These are phyloP conservation scores for Microtus oregoni DNA, from an alignment of 2,113 vertebrate genomes.

Conservation along the genomic window DNA sequence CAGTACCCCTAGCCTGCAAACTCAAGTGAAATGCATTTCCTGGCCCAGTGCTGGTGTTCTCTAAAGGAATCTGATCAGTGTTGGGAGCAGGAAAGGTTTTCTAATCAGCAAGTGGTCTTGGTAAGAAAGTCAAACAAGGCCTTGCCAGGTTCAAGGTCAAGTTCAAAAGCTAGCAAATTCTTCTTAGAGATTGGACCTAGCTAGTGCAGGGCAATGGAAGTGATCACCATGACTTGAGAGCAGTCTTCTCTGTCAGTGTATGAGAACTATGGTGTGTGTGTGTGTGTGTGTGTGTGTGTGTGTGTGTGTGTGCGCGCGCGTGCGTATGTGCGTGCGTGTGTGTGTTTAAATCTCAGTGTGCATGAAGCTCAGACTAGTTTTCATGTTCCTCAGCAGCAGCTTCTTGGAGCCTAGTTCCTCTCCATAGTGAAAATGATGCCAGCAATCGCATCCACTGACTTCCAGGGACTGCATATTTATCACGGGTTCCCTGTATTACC, in stretches of 20 bases:
- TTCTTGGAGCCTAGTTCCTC: background rate
- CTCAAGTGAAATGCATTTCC: accelerated
- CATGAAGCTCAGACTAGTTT: background rate
- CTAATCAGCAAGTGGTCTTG: background rate
- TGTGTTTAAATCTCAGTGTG: background rate
- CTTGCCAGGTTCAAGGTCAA: background rate
- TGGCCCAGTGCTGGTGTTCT: accelerated
- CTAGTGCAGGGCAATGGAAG: accelerated
- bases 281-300: background rate
- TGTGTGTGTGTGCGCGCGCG: background rate
- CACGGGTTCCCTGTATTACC: accelerated
- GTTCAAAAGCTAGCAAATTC: background rate
- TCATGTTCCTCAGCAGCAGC: background rate
- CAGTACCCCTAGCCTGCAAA: background rate
- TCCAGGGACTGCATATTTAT: background rate
- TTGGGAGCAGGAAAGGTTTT: background rate
- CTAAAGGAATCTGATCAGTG: background rate
- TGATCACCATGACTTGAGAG: background rate
- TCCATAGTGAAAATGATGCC: background rate
- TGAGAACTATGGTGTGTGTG: background rate
- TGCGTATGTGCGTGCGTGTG: background rate
- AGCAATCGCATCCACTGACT: background rate
- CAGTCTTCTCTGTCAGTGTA: accelerated
- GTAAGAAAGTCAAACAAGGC: background rate
- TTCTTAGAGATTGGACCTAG: background rate